phyloP scores from a whole-genome alignment of 1,140 invertebrate genomes.

The Ostrea edulis region DNA sequence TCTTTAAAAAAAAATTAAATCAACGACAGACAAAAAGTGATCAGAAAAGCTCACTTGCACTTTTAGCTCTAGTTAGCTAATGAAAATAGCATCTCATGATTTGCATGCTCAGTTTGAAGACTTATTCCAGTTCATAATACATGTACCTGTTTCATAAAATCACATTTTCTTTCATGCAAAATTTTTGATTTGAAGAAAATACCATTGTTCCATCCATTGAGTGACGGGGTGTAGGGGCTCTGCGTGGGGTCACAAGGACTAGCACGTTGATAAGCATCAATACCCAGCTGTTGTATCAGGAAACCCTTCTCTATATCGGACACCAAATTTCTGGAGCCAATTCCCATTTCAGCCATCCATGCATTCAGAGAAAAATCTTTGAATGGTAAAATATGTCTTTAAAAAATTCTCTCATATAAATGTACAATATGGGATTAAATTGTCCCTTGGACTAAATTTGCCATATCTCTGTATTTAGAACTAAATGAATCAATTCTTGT shows the following conservation, averaged over 20 bases:
- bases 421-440: too few species aligned
- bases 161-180: background rate
- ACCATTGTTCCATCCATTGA: slow-evolving; percentile 26
- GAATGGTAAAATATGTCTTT: background rate
- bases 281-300: slow-evolving; percentile 5
- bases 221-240: slow-evolving; percentile 6
- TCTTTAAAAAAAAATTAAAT: too few species aligned
- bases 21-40: too few species aligned
- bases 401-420: too few species aligned
- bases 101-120: too few species aligned
- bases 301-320: background rate
- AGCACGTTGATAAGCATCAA: background rate
- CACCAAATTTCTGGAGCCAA: background rate
- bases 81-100: too few species aligned
- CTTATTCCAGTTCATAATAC: too few species aligned
- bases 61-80: too few species aligned
- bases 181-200: background rate
- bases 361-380: slow-evolving; percentile 18
- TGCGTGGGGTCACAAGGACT: background rate
- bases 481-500: too few species aligned
- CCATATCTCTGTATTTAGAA: too few species aligned
- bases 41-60: too few species aligned
- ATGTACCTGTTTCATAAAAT: background rate
- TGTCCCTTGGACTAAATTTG: too few species aligned
- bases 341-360: slow-evolving; percentile 33